A percentile compares a stretch with the other conserved stretches of the same genome.
These are phyloP conservation scores for Hepsetus odoe DNA, from an alignment of 2,113 vertebrate species.

Conservation along the genomic window DNA sequence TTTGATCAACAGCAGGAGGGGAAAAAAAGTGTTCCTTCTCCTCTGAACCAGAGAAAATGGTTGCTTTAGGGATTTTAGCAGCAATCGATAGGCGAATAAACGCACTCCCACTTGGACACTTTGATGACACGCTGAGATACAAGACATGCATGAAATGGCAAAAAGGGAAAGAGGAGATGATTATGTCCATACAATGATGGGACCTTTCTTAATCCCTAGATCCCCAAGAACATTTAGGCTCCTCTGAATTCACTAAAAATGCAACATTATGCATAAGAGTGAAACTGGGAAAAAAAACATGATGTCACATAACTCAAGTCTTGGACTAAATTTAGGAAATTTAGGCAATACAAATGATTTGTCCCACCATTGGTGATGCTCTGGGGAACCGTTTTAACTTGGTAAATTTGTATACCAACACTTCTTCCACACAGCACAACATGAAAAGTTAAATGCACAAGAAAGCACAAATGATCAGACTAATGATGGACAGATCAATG, in stretches of 20 bases:
- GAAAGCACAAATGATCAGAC: no score
- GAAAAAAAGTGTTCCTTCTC: neutral
- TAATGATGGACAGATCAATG: no score
- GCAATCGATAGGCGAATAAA: neutral
- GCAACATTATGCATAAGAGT: neutral
- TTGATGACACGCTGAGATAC: neutral
- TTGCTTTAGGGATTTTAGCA: slow-evolving; percentile 10
- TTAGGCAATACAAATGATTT: neutral
- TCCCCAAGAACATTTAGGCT: neutral
- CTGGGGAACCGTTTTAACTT: neutral
- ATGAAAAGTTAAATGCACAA: no score
- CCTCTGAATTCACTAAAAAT: neutral
- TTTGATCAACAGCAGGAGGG: neutral
- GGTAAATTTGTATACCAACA: neutral
- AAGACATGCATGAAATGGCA: neutral
- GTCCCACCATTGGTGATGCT: neutral
- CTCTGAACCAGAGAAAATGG: slow-evolving; percentile 16
- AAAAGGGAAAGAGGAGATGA: neutral
- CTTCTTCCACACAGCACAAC: no score
- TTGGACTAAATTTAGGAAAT: neutral
- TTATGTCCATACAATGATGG: neutral
- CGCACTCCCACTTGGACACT: neutral
- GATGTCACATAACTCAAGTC: neutral
- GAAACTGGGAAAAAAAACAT: neutral
- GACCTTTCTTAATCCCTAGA: neutral